Percentiles rank a stretch among this genome's conserved stretches.
phyloP scores from a whole-genome alignment of 23 tunicate genomes.

The Halocynthia roretzi region DNA sequence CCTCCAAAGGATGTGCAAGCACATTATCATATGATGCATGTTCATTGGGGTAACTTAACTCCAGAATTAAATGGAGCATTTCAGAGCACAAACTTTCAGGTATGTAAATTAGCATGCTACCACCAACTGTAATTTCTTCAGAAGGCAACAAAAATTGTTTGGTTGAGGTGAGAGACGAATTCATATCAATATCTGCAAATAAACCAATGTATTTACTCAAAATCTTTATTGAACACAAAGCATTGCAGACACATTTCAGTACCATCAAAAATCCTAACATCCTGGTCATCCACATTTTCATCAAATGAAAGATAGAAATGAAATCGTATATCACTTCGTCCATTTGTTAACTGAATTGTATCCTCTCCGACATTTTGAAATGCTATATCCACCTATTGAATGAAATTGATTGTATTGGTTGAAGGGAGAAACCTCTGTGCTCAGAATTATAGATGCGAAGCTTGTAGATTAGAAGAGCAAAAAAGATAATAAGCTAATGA shows the following conservation, averaged over 20 bases:
- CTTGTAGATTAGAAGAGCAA: no score
- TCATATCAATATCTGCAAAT: neutral
- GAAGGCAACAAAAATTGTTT: no score
- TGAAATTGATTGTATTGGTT: neutral
- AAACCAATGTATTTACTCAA: neutral
- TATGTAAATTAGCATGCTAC: no score
- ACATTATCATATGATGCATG: no score
- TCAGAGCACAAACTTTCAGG: no score
- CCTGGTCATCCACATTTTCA: neutral
- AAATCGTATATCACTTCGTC: neutral
- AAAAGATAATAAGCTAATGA: no score
- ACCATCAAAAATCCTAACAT: neutral
- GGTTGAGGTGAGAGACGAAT: no score
- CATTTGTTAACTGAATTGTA: neutral
- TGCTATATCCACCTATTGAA: neutral
- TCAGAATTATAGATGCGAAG: no score
- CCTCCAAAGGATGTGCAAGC: no score
- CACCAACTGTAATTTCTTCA: no score
- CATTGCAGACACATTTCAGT: neutral
- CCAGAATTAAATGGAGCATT: no score
- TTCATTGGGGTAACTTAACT: no score
- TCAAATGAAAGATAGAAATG: constrained; percentile 10
- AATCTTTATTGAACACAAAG: neutral
- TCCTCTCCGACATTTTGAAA: constrained; percentile 4
- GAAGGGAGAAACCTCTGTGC: neutral